Percentiles rank a stretch among this genome's conserved stretches.
Conservation (phyloP, 2,888 invertebrate genomes). For the Folsomia manolachei region DNA sequence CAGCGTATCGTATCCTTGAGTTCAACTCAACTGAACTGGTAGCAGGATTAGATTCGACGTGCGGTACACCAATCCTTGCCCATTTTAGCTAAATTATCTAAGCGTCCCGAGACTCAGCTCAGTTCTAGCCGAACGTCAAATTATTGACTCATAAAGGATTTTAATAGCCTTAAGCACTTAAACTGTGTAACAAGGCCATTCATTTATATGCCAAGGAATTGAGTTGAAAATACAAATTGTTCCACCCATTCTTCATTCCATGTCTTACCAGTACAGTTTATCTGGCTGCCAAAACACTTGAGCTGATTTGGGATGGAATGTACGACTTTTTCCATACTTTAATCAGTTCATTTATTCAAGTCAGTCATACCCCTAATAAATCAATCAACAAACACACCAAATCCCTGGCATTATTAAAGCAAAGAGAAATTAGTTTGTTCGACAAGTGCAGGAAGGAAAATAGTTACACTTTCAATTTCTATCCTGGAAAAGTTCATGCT, state of each 20-base stretch:
- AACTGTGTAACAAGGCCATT: not conserved
- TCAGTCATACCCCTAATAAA: no score
- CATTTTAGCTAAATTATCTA: no score
- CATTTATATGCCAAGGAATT: not conserved
- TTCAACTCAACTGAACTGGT: not conserved
- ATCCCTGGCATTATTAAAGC: no score
- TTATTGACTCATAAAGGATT: conserved; percentile 16
- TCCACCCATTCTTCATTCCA: not conserved
- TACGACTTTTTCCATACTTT: not conserved
- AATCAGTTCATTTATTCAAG: not conserved
- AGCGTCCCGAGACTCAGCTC: not conserved
- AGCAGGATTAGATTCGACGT: no score
- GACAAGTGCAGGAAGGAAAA: not conserved
- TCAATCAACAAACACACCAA: no score
- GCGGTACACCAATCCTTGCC: no score
- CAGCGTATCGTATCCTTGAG: not conserved
- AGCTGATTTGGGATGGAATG: not conserved
- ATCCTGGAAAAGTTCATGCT: no score
- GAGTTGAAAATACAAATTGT: not conserved
- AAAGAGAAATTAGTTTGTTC: not conserved
- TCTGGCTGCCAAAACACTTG: no score
- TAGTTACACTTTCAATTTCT: not conserved
- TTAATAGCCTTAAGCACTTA: conserved; percentile 12
- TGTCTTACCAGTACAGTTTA: no score
- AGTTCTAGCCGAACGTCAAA: not conserved